Evolutionary conservation across 2,797 vertebrate genomes (phyloP).

Genomic region (Garrulus glandarius): DNA sequence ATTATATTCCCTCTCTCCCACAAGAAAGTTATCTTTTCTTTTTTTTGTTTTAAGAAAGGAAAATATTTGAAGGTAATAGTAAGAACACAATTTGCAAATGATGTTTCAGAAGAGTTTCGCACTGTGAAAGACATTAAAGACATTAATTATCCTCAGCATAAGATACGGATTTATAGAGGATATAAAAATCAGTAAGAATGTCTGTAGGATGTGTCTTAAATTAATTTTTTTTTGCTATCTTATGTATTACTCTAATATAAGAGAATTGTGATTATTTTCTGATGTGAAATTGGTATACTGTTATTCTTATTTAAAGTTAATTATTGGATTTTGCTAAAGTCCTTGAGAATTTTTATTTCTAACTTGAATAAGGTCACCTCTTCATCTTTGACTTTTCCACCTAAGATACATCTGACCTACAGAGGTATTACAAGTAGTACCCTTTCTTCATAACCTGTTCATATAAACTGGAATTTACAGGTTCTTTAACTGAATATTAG

Average conservation of each 20-base stretch:
- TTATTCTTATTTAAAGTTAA: background rate
- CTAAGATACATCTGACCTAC: background rate
- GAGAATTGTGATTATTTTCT: background rate
- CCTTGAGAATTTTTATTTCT: background rate
- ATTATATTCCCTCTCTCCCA: background rate
- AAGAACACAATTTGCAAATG: background rate
- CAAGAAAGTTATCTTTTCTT: background rate
- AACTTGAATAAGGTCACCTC: background rate
- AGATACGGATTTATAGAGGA: background rate
- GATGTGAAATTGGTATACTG: background rate
- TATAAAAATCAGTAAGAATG: background rate
- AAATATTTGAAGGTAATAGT: background rate
- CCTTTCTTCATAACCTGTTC: background rate
- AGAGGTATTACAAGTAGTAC: background rate
- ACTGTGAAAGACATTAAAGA: background rate
- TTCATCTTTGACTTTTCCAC: background rate
- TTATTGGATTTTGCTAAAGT: background rate
- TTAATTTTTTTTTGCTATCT: background rate
- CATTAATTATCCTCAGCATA: constrained; percentile 5
- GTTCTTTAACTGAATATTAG: background rate
- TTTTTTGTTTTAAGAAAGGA: background rate
- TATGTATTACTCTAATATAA: background rate
- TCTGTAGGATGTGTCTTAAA: background rate
- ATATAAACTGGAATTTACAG: constrained; percentile 21
- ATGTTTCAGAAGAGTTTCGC: background rate